phyloP scores from a whole-genome alignment of 2,888 invertebrate genomes.

The Villa cingulata region DNA sequence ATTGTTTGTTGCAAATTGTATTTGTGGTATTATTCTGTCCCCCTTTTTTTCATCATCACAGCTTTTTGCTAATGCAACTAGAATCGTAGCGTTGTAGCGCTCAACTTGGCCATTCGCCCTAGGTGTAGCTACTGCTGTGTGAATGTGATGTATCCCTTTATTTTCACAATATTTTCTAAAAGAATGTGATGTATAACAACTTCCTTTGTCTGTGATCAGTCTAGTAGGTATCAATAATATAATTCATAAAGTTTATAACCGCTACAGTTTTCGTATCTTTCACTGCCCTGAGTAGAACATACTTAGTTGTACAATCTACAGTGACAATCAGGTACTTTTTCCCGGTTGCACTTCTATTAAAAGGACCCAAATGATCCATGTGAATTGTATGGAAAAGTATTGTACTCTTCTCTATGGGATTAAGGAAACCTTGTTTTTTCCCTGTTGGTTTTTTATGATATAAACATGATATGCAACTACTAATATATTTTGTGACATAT shows the following conservation, averaged over 20 bases:
- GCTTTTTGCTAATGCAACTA: no score
- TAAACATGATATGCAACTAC: not conserved
- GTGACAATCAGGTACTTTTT: not conserved
- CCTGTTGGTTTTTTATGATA: not conserved
- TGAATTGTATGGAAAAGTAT: not conserved
- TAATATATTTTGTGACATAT: not conserved
- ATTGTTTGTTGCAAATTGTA: no score
- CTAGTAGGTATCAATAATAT: not conserved
- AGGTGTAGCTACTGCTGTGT: no score
- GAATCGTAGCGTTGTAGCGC: no score
- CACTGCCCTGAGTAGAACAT: not conserved
- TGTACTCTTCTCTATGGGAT: not conserved
- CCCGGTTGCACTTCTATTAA: not conserved
- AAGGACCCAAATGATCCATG: slow-evolving; percentile 1
- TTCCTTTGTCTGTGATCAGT: not conserved
- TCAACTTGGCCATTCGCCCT: no score
- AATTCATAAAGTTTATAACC: not conserved
- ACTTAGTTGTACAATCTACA: not conserved
- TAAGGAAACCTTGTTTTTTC: not conserved
- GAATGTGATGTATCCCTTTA: no score
- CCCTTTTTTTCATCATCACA: no score
- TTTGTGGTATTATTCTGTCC: no score
- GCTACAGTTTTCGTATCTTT: not conserved
- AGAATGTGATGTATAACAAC: no score
- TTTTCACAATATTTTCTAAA: no score